phyloP scores from a whole-genome alignment of 2,113 vertebrate genomes.

The Equus przewalskii region DNA sequence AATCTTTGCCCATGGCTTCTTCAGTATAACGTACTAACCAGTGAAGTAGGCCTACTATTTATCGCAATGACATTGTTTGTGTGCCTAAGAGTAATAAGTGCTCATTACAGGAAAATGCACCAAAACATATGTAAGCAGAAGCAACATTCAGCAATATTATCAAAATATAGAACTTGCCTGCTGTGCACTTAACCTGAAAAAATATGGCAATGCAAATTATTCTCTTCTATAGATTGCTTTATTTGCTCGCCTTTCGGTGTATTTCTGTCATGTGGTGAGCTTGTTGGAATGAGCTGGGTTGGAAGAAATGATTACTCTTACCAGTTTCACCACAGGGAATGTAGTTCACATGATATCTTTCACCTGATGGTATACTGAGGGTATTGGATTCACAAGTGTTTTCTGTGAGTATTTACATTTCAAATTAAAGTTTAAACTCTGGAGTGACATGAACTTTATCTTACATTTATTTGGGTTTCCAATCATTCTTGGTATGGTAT shows the following conservation, averaged over 20 bases:
- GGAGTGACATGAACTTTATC: not conserved
- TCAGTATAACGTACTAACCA: not conserved
- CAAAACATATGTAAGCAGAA: not conserved
- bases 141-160: conserved; percentile 1
- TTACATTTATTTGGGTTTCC: not conserved
- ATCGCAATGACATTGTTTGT: not conserved
- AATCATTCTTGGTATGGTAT: not conserved
- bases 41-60: not conserved
- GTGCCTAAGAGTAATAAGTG: not conserved
- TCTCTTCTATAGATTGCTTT: not conserved
- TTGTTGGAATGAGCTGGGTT: not conserved
- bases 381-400: not conserved
- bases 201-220: not conserved
- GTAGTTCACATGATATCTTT: not conserved
- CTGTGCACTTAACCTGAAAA: not conserved
- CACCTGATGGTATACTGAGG: not conserved
- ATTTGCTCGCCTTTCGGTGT: not conserved
- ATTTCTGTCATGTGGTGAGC: not conserved
- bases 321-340: not conserved
- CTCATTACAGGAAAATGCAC: not conserved
- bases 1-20: not conserved
- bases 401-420: conserved; percentile 43
- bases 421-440: not conserved
- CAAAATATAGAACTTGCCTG: not conserved
- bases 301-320: not conserved